A percentile compares a stretch with the other conserved stretches of the same genome.
These are phyloP conservation scores for Aphyosemion australe DNA, from an alignment of 2,113 vertebrate genomes.

Conservation along the genomic window DNA sequence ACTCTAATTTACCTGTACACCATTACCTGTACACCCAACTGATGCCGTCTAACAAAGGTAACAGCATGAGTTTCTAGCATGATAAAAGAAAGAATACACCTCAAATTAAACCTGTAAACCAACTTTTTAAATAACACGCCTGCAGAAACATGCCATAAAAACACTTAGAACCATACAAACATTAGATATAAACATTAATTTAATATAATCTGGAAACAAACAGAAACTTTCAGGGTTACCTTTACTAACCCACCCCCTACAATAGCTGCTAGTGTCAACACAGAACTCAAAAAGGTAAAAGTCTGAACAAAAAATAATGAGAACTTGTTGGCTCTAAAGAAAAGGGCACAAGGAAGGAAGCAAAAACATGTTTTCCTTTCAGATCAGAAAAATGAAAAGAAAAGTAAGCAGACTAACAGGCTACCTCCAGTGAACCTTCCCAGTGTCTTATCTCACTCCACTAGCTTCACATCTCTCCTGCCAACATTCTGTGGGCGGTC, in stretches of 20 bases:
- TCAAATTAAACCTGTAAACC: conserved; percentile 20
- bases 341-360: not conserved
- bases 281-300: not conserved
- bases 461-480: conserved; percentile 41
- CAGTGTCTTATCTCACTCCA: conserved; percentile 33
- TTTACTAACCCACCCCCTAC: conserved; percentile 2
- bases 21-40: not conserved
- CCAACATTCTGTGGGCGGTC: conserved; percentile 47
- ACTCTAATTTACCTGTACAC: too few species aligned
- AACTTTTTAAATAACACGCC: conserved; percentile 42
- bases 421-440: conserved; percentile 24
- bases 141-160: conserved; percentile 32
- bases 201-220: conserved; percentile 8
- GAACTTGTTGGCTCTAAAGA: not conserved
- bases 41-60: not conserved
- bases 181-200: not conserved
- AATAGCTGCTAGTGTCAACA: conserved; percentile 3
- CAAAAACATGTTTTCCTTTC: conserved; percentile 15
- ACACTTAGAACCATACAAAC: not conserved
- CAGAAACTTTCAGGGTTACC: conserved; percentile 25
- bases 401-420: conserved; percentile 6
- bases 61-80: not conserved
- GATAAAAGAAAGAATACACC: conserved; percentile 3
- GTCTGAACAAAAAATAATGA: not conserved
- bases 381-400: conserved; percentile 5